These are phyloP conservation scores for Anoplius nigerrimus DNA, from an alignment of 2,888 invertebrate species.

Conservation along the genomic window DNA sequence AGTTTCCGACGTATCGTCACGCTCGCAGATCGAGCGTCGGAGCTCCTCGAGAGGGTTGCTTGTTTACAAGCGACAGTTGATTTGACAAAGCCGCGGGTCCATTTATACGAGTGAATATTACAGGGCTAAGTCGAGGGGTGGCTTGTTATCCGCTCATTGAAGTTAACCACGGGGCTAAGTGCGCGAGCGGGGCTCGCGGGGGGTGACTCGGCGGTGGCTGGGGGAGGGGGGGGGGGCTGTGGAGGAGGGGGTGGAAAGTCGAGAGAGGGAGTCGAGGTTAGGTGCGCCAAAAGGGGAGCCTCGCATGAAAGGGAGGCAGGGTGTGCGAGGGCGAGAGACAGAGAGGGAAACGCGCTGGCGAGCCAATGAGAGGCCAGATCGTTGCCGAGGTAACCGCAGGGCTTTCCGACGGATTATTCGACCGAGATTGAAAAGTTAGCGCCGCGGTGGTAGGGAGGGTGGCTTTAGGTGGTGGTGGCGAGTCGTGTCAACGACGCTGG, in stretches of 20 bases:
- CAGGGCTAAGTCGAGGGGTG: slow-evolving; percentile 70
- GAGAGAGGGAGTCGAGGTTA: slow-evolving; percentile 37
- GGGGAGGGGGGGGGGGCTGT: background rate
- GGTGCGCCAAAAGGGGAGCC: slow-evolving; percentile 29
- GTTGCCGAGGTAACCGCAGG: slow-evolving; percentile 73
- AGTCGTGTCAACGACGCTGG: background rate
- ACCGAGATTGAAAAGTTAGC: slow-evolving; percentile 74
- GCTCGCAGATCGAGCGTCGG: too few relatives aligned
- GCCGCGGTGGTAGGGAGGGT: slow-evolving; percentile 26
- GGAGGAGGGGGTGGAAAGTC: background rate
- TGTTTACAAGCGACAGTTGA: slow-evolving; percentile 72
- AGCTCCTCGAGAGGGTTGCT: slow-evolving; percentile 41
- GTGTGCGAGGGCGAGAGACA: slow-evolving; percentile 29
- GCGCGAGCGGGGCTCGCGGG: slow-evolving; percentile 45
- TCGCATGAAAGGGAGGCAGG: slow-evolving; percentile 12
- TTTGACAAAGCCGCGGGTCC: slow-evolving; percentile 74
- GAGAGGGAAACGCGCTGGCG: slow-evolving; percentile 37
- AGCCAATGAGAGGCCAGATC: slow-evolving; percentile 72
- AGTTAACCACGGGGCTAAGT: slow-evolving; percentile 75
- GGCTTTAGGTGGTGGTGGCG: background rate
- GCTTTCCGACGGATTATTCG: slow-evolving; percentile 70
- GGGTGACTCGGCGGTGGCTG: too few relatives aligned
- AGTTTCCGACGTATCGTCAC: background rate
- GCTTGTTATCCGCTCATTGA: slow-evolving; percentile 75
- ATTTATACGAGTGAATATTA: slow-evolving; percentile 74